These are phyloP conservation scores for Mugil cephalus DNA, from an alignment of 2,113 vertebrate species.

Conservation along the genomic window DNA sequence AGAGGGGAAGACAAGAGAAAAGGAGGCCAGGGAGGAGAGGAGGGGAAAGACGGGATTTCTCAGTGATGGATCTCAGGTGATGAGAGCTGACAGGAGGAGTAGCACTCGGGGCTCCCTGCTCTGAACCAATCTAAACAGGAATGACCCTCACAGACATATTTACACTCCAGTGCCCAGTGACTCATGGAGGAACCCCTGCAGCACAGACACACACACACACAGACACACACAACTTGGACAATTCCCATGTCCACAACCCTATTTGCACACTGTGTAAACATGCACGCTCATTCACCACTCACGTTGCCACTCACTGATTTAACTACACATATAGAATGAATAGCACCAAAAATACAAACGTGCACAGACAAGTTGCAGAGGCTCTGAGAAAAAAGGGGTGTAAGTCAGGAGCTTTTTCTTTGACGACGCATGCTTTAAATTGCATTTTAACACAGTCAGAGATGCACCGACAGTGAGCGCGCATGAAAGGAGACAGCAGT, in stretches of 20 bases:
- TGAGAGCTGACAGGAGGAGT: constrained; percentile 64
- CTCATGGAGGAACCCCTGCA: constrained; percentile 23
- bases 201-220: not conserved
- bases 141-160: constrained; percentile 31
- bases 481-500: not conserved
- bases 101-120: constrained; percentile 62
- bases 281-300: not conserved
- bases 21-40: not conserved
- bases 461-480: not conserved
- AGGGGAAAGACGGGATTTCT: constrained; percentile 15
- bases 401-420: not conserved
- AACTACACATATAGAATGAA: not conserved
- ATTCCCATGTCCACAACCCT: not conserved
- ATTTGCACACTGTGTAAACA: not conserved
- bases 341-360: not conserved
- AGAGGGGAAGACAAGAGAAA: constrained; percentile 10
- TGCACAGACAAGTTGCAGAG: not conserved
- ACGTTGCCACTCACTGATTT: not conserved
- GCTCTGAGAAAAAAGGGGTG: not conserved
- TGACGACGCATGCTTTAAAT: not conserved
- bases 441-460: not conserved
- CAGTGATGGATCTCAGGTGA: constrained; percentile 44
- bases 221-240: not conserved
- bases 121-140: constrained; percentile 33
- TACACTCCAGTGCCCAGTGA: constrained; percentile 25